phyloP scores from a whole-genome alignment of 2,113 vertebrate species.

The Muntiacus muntjak region DNA sequence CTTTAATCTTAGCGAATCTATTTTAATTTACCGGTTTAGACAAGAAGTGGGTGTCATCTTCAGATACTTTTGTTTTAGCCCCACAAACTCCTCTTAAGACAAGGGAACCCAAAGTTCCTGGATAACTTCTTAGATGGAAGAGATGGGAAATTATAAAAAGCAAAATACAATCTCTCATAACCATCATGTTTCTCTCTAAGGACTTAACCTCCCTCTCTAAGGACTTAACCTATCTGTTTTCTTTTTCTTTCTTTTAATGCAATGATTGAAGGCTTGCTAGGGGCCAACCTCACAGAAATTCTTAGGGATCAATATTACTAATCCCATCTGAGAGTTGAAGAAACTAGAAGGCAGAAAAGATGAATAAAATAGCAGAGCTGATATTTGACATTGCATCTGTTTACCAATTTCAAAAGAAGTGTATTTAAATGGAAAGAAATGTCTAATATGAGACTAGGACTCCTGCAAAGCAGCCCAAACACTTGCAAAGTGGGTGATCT shows the following conservation, averaged over 20 bases:
- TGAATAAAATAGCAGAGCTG: not conserved
- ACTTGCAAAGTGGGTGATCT: not conserved
- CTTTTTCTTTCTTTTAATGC: not conserved
- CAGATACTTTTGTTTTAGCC: not conserved
- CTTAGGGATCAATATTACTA: not conserved
- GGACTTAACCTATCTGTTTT: not conserved
- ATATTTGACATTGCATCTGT: not conserved
- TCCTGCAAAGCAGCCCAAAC: not conserved
- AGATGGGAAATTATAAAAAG: not conserved
- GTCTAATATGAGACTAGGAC: not conserved
- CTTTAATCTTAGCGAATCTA: not conserved
- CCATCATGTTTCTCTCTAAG: not conserved
- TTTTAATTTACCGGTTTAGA: not conserved
- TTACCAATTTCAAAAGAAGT: not conserved
- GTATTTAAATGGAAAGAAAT: not conserved
- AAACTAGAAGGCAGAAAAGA: not conserved
- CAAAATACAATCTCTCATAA: not conserved
- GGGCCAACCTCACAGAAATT: not conserved
- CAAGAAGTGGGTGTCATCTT: not conserved
- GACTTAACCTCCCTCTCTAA: not conserved
- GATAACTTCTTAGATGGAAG: not conserved
- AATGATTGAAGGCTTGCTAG: not conserved
- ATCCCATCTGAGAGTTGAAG: not conserved
- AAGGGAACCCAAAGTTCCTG: not conserved
- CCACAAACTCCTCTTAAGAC: not conserved